phyloP scores from a whole-genome alignment of 2,888 invertebrate genomes.

The Glyphotaelius pellucidus region DNA sequence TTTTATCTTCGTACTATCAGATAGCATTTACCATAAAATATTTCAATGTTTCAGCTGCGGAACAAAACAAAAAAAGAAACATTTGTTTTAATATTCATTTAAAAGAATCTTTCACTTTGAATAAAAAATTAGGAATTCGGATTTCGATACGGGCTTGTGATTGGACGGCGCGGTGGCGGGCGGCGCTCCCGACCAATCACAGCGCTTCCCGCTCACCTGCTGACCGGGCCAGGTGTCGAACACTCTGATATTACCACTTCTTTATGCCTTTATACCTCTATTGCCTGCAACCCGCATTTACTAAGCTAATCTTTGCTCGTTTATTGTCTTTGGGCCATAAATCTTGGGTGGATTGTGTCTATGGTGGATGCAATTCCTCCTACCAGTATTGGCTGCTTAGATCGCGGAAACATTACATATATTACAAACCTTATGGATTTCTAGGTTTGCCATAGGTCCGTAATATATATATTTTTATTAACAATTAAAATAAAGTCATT shows the following conservation, averaged over 20 bases:
- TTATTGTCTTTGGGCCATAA: constrained; percentile 33
- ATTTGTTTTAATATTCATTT: background rate
- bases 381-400: background rate
- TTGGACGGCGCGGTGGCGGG: constrained; percentile 16
- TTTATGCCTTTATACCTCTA: background rate
- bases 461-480: background rate
- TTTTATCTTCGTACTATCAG: background rate
- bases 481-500: too few relatives aligned
- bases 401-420: background rate
- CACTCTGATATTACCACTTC: background rate
- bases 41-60: background rate
- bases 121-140: background rate
- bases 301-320: constrained; percentile 10
- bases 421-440: background rate
- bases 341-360: background rate
- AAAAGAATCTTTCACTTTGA: background rate
- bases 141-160: constrained; percentile 3
- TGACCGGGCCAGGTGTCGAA: constrained; percentile 55
- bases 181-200: constrained; percentile 52
- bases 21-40: background rate
- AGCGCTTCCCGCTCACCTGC: constrained; percentile 60
- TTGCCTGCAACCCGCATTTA: constrained; percentile 28
- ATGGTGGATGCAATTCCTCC: too few relatives aligned
- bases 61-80: background rate
- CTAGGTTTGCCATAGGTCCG: background rate